These are phyloP conservation scores for Darevskia mixta DNA, from an alignment of 2,797 vertebrate species.

Conservation along the genomic window DNA sequence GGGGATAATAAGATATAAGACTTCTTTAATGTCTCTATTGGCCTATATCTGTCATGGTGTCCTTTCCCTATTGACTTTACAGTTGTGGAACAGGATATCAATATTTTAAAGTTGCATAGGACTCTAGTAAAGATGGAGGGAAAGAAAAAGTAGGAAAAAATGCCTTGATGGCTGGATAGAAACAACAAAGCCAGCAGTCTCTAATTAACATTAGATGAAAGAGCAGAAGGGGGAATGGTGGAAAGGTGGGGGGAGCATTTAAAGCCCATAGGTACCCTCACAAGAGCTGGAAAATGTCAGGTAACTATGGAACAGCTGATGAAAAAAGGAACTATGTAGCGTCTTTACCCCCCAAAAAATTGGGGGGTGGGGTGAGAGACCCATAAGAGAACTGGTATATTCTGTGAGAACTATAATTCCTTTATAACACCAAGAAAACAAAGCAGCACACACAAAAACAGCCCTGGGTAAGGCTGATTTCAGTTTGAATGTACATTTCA, in stretches of 20 bases:
- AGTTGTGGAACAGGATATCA: constrained; percentile 2
- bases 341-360: constrained; percentile 29
- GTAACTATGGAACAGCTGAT: constrained; percentile 34
- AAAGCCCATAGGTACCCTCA: constrained; percentile 51
- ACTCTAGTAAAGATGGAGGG: constrained; percentile 24
- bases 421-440: constrained; percentile 31
- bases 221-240: constrained; percentile 9
- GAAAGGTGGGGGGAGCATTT: constrained; percentile 45
- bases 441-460: neutral
- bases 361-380: neutral
- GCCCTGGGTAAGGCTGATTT: constrained; percentile 36
- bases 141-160: constrained; percentile 44
- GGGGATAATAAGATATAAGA: constrained; percentile 5
- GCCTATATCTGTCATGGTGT: neutral
- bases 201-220: constrained; percentile 68
- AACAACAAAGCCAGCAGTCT: constrained; percentile 24
- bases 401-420: constrained; percentile 42
- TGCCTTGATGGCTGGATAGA: constrained; percentile 30
- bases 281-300: constrained; percentile 38
- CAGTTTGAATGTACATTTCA: constrained; percentile 58
- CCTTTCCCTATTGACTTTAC: constrained; percentile 41
- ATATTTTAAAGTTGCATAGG: constrained; percentile 33
- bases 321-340: neutral
- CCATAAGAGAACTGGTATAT: constrained; percentile 6
- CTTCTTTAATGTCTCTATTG: constrained; percentile 41